Evolutionary conservation across 2,888 invertebrate genomes (phyloP), one percentile per base, ranked within the genome.

Genomic region (Agrochola lychnidis): DNA sequence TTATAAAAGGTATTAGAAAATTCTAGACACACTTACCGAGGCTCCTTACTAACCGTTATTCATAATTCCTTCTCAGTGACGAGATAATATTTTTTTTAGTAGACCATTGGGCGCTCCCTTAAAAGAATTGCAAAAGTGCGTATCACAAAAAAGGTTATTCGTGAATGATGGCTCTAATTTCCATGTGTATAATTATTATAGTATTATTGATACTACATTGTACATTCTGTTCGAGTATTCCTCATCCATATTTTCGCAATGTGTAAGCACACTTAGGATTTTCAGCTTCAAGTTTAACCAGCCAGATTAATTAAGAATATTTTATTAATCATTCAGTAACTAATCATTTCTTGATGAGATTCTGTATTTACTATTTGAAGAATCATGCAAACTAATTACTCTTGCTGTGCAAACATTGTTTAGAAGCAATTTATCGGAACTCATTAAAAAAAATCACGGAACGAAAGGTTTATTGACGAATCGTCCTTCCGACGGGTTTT

Each of bases 361-460:
- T 66, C 22, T n/a, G 2, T 16, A 25, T 25, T 36, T 12, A n/a
- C 4, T 19, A 53, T 69, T 61, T 30, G 81, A 73, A 68, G 4
- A 73, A 53, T 83, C 83, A 83, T 64, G 14, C 30, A 56, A 63
- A 56, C 25, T 66, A 72, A 71, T 85, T 73, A 64, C 5, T 30
- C 30, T 48, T 57, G 30, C 40, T 40, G 22, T 12, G 16, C 48
- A 59, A 42, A 63, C 25, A 71, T 57, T 68, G 56, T 61, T 66
- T 45, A 25, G 16, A 72, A 57, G 30, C 16, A 57, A 45, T 70
- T 72, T 62, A 59, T 30, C 63, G 56, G 63, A 66, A 70, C 10
- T 70, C 30, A 42, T 56, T 61, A 19, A 69, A 72, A 51, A 73
- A n/a, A 53, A 56, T 71, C 53, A 42, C 6, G 64, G 70, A 74